Evolutionary conservation across 2,113 vertebrate genomes (phyloP).

Genomic region (Heterocephalus glaber): DNA sequence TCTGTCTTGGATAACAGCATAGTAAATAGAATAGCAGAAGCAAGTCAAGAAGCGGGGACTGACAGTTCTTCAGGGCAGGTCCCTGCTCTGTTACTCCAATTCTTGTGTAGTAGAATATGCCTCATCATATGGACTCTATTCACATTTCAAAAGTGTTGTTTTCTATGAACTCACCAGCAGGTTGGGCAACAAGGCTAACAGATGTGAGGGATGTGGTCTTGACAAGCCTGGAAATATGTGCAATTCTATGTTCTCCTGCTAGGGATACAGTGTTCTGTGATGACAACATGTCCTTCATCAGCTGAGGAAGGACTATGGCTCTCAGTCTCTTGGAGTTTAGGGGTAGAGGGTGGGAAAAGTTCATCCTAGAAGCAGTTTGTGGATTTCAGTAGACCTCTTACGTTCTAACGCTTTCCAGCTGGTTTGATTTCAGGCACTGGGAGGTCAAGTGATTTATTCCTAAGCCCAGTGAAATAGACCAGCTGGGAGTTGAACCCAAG

Average conservation of each 20-base stretch:
- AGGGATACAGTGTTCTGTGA: background rate
- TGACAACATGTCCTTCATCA: background rate
- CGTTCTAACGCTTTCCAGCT: conserved; percentile 54
- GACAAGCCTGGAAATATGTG: background rate
- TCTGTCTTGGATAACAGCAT: background rate
- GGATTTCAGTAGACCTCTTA: background rate
- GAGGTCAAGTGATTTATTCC: background rate
- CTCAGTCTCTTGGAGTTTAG: background rate
- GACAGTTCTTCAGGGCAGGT: background rate
- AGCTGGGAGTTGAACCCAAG: conserved; percentile 24
- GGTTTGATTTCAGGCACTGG: conserved; percentile 8
- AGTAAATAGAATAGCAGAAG: background rate
- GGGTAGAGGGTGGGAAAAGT: background rate
- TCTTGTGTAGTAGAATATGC: background rate
- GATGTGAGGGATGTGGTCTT: background rate
- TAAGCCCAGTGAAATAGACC: background rate
- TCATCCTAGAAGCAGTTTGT: conserved; percentile 28
- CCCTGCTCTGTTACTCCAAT: background rate
- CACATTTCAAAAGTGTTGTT: background rate
- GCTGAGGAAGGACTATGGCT: background rate
- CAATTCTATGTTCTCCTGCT: background rate
- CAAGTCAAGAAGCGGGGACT: background rate
- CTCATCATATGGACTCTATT: background rate
- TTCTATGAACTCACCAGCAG: background rate
- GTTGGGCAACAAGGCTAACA: background rate